Percentiles rank a stretch among this genome's conserved stretches.
Conservation (phyloP, 2,797 vertebrate species). For the Chaetodon trifasciatus region DNA sequence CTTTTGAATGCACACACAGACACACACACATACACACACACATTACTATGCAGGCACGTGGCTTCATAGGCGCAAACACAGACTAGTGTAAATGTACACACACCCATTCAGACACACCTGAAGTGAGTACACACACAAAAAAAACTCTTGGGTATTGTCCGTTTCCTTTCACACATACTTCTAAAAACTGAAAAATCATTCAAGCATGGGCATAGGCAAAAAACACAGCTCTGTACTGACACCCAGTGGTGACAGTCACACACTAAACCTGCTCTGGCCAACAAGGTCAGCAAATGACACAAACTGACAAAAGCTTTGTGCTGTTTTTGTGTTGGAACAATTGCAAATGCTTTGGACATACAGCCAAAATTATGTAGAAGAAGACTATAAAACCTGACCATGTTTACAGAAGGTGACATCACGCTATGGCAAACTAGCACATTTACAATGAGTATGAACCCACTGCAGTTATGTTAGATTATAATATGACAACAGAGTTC, state of each 20-base stretch:
- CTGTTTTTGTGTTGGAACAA: neutral
- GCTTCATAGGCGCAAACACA: conserved; percentile 15
- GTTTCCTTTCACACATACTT: conserved; percentile 1
- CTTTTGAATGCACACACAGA: conserved; percentile 48
- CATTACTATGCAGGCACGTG: conserved; percentile 30
- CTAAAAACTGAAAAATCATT: conserved; percentile 23
- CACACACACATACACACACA: conserved; percentile 14
- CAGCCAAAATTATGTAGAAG: neutral
- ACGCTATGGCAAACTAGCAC: neutral
- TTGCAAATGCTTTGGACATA: neutral
- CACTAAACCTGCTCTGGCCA: neutral
- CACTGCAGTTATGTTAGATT: neutral
- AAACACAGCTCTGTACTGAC: conserved; percentile 69
- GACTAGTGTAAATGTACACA: neutral
- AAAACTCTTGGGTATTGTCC: neutral
- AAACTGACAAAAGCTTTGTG: conserved; percentile 7
- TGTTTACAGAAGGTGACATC: neutral
- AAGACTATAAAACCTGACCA: neutral
- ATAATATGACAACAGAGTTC: neutral
- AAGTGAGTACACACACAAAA: conserved; percentile 14
- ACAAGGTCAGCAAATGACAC: neutral
- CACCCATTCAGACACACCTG: conserved; percentile 2
- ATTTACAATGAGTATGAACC: neutral
- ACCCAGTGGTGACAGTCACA: conserved; percentile 67
- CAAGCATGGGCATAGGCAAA: neutral